Conservation (phyloP, 2,888 invertebrate species). For the Asteroscopus sphinx region DNA sequence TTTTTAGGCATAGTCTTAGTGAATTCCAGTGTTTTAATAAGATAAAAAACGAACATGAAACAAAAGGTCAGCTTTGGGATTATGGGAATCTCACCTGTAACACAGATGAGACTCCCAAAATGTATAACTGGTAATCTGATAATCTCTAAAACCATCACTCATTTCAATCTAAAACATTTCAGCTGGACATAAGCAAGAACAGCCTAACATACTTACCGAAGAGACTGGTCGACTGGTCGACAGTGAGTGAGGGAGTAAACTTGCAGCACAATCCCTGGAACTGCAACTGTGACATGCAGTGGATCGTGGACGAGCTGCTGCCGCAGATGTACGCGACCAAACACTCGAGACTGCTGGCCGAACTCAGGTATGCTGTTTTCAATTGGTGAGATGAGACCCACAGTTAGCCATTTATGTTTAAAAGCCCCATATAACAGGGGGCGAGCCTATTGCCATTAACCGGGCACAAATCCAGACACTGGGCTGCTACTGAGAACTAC, state of each 20-base stretch:
- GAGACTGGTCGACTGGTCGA: constrained; percentile 77
- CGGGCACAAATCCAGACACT: no score
- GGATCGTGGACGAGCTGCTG: constrained; percentile 89
- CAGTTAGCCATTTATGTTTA: no score
- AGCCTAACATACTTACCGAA: constrained; percentile 79
- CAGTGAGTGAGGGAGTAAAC: constrained; percentile 81
- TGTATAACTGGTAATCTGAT: not conserved
- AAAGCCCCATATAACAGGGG: no score
- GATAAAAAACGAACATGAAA: no score
- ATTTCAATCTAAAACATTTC: constrained; percentile 31
- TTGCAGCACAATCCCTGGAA: constrained; percentile 91
- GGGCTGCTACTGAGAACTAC: no score
- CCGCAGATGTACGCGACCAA: constrained; percentile 83
- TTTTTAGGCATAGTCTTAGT: no score
- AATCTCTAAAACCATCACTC: not conserved
- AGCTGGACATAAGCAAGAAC: constrained; percentile 90
- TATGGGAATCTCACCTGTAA: no score
- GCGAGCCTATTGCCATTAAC: no score
- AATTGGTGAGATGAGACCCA: no score
- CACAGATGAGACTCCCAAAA: no score
- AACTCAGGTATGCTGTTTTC: constrained; percentile 88
- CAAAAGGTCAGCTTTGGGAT: no score
- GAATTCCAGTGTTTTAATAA: no score
- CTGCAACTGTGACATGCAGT: constrained; percentile 90
- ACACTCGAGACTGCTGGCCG: constrained; percentile 80